phyloP scores from a whole-genome alignment of 2,888 invertebrate species.

The Drosophila fungiperda region DNA sequence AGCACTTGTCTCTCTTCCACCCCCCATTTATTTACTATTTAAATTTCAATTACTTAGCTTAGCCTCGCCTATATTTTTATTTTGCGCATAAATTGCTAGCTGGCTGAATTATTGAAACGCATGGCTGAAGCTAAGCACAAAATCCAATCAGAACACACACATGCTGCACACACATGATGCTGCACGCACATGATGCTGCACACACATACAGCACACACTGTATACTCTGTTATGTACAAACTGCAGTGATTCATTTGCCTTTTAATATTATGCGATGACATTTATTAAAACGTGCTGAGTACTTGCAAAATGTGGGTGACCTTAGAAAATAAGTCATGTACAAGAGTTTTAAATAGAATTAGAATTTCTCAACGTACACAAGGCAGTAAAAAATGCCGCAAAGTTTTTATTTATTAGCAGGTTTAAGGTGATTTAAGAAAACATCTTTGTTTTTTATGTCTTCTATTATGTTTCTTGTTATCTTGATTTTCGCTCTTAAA shows the following conservation, averaged over 20 bases:
- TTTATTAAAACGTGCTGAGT: conserved; percentile 16
- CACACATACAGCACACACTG: conserved; percentile 2
- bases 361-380: neutral
- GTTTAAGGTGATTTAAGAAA: neutral
- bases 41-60: conserved; percentile 70
- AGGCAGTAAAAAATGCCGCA: conserved; percentile 7
- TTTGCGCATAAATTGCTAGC: conserved; percentile 29
- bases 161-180: neutral
- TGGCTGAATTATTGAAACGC: conserved; percentile 71
- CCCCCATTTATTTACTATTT: conserved; percentile 65
- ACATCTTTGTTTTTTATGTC: conserved; percentile 16
- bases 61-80: neutral
- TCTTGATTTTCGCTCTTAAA: neutral
- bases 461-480: conserved; percentile 5
- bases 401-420: neutral
- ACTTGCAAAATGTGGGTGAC: conserved; percentile 12
- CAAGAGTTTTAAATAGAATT: neutral
- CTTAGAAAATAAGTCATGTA: neutral
- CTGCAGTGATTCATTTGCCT: conserved; percentile 24
- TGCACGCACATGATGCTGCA: neutral
- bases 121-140: conserved; percentile 66
- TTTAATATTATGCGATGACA: conserved; percentile 49
- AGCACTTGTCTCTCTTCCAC: neutral
- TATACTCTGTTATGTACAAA: conserved; percentile 7
- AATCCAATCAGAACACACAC: conserved; percentile 61